phyloP scores from a whole-genome alignment of 2,113 vertebrate genomes.

The Semicossyphus pulcher region DNA sequence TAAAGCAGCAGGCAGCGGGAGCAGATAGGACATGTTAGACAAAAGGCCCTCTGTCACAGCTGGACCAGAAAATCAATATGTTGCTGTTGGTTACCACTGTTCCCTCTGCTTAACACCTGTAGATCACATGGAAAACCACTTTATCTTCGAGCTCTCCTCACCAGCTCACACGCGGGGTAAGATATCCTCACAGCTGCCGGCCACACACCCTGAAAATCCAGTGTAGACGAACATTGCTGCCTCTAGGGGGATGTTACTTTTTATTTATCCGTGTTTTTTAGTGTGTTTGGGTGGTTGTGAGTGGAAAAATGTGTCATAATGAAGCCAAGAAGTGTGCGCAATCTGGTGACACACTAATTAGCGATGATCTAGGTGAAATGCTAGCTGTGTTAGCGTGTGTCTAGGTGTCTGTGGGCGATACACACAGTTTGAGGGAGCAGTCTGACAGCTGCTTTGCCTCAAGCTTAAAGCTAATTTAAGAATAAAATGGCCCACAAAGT shows the following conservation, averaged over 20 bases:
- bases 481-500: constrained; percentile 49
- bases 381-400: constrained; percentile 65
- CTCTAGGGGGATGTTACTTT: constrained; percentile 32
- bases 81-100: constrained; percentile 66
- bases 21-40: constrained; percentile 52
- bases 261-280: constrained; percentile 27
- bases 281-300: constrained; percentile 47
- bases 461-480: constrained; percentile 60
- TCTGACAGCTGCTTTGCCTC: constrained; percentile 72
- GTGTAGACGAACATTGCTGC: constrained; percentile 24
- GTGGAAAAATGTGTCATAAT: constrained; percentile 43
- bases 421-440: constrained; percentile 66
- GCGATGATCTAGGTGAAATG: constrained; percentile 72
- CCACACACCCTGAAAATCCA: constrained; percentile 7
- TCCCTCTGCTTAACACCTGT: constrained; percentile 59
- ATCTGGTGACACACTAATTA: constrained; percentile 79
- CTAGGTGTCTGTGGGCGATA: constrained; percentile 65
- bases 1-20: constrained; percentile 49
- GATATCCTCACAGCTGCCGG: constrained; percentile 36
- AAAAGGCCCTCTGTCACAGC: constrained; percentile 60
- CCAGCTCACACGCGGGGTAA: constrained; percentile 22
- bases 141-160: constrained; percentile 42
- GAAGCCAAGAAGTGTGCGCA: constrained; percentile 55
- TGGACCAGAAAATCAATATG: constrained; percentile 70
- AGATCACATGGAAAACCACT: constrained; percentile 58